Percentiles rank a stretch among this genome's conserved stretches.
Conservation (phyloP, 2,113 vertebrate genomes). For the Mionectes macconnelli region DNA sequence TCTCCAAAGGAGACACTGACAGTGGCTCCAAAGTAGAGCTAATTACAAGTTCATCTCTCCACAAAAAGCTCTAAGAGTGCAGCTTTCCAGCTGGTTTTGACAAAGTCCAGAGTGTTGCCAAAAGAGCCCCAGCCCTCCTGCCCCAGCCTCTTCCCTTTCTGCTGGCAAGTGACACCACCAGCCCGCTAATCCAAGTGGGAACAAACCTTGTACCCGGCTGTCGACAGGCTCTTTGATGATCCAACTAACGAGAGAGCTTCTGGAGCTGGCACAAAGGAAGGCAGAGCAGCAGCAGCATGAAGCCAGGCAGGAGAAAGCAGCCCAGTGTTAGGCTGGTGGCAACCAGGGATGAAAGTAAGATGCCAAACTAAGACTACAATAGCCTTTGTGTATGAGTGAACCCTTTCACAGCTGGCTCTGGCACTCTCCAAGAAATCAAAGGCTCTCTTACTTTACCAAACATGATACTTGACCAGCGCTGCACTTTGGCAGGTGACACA, state of each 20-base stretch:
- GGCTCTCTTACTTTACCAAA: neutral
- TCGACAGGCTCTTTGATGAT: neutral
- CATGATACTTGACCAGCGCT: neutral
- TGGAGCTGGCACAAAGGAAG: neutral
- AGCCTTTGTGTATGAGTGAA: neutral
- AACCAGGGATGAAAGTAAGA: neutral
- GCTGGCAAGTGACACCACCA: neutral
- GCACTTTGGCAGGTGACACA: neutral
- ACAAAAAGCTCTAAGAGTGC: neutral
- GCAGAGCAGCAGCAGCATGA: neutral
- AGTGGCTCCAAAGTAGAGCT: neutral
- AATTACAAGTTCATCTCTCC: neutral
- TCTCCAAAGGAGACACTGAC: neutral
- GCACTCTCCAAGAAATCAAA: neutral
- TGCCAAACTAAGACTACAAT: neutral
- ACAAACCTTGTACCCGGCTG: rapidly evolving
- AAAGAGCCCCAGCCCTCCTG: neutral
- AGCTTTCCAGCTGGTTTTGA: neutral
- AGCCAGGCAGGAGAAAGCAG: neutral
- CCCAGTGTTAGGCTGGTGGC: neutral
- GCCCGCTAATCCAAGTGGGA: neutral
- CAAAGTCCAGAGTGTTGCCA: neutral
- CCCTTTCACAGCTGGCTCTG: neutral
- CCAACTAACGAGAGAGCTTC: neutral
- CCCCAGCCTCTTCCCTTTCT: neutral